phyloP scores from a whole-genome alignment of 2,888 invertebrate genomes.

The Lissonota sp. region DNA sequence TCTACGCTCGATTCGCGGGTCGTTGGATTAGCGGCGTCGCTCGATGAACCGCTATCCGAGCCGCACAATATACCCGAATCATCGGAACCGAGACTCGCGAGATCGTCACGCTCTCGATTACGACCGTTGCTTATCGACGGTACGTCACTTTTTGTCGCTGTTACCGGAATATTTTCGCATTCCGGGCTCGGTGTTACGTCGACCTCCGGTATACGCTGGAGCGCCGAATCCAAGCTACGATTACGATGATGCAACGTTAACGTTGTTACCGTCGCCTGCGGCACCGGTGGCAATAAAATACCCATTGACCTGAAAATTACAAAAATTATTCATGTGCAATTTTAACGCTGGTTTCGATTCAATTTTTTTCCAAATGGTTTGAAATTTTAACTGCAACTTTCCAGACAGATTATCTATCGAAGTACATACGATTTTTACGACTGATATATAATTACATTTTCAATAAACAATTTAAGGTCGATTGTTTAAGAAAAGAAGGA shows the following conservation, averaged over 20 bases:
- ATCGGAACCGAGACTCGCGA: constrained; percentile 89
- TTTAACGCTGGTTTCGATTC: too few relatives aligned
- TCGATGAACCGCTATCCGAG: constrained; percentile 85
- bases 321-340: constrained; percentile 4
- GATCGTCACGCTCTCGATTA: constrained; percentile 86
- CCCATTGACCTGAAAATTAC: constrained; percentile 87
- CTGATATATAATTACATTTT: too few relatives aligned
- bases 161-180: constrained; percentile 84
- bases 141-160: constrained; percentile 62
- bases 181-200: constrained; percentile 89
- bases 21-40: constrained; percentile 82
- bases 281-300: constrained; percentile 87
- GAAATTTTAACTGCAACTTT: too few relatives aligned
- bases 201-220: constrained; percentile 95
- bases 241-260: constrained; percentile 89
- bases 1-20: constrained; percentile 85
- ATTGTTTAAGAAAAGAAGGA: too few relatives aligned
- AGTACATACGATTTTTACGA: too few relatives aligned
- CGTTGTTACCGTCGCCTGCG: constrained; percentile 85
- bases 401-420: too few relatives aligned
- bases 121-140: constrained; percentile 73
- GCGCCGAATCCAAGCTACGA: constrained; percentile 94
- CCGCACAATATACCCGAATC: constrained; percentile 91
- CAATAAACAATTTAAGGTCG: too few relatives aligned
- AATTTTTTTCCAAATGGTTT: too few relatives aligned